A percentile compares a stretch with the other conserved stretches of the same genome.
Evolutionary conservation across 2,113 vertebrate species (phyloP).

Genomic region (Bubo blakistoni): DNA sequence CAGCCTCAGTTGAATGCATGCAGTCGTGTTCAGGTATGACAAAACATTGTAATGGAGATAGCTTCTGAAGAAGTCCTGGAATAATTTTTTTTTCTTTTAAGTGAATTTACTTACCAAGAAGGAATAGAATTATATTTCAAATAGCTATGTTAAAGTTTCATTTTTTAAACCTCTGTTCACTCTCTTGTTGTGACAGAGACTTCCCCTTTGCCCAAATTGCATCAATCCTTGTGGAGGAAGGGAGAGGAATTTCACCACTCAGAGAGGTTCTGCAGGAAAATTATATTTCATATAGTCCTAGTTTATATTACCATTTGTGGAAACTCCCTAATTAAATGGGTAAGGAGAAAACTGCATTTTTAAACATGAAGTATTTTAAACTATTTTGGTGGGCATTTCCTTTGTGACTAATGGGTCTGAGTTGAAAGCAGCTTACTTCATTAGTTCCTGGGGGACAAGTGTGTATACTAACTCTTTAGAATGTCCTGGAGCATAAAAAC

Average conservation of each 20-base stretch:
- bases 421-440: not conserved
- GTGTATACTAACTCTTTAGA: not conserved
- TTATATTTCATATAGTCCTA: not conserved
- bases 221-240: not conserved
- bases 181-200: not conserved
- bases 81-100: not conserved
- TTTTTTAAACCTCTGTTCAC: not conserved
- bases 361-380: not conserved
- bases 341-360: not conserved
- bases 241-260: not conserved
- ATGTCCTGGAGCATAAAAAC: not conserved
- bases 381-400: not conserved
- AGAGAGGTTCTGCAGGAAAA: not conserved
- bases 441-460: not conserved
- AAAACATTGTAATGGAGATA: not conserved
- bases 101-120: not conserved
- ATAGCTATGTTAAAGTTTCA: not conserved
- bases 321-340: not conserved
- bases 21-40: not conserved
- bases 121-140: not conserved
- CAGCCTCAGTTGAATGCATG: not conserved
- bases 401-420: not conserved
- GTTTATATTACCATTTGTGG: not conserved
- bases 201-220: not conserved
- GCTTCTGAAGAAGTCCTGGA: not conserved